Base-by-base conservation (phyloP, 2,888 invertebrate species). In the Nasonovia ribisnigri region DNA sequence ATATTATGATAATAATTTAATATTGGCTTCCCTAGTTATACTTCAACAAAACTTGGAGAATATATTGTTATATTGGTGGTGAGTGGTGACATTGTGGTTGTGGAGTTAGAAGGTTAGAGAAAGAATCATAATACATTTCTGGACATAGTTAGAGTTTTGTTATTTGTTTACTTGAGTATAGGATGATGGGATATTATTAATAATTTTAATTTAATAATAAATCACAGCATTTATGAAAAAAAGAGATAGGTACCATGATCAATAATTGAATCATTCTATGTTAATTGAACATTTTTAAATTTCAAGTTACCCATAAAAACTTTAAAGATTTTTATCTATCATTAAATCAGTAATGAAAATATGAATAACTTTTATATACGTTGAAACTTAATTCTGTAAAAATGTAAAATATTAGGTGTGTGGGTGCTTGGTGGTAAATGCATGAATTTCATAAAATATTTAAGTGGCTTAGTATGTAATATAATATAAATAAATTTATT, bases 391-490 rank as follows among this genome's bases (percentile, higher is more conserved):
- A 77, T 36, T 77, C 20, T 36, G 36, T 36, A 77, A 77, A 36
- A 36, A 88, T 88, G 51, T 20, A 90, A 8, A 48, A 11, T 67
- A 67, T 90, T 36, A 36, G 77, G 42, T 42, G 0, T 24, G 10
- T 51, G 36, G 20, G 48, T 77, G 48, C 77, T 90, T 90, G 77
- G 90, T 90, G 77, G 77, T 90, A 26, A 90, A 48, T 90, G 90
- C 77, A 90, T 90, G 90, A 77, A 42, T 51, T 77, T 36, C 26
- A 90, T 48, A 90, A n/a, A 51, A 90, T 26, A 26, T 77, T 77
- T 26, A 36, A 90, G 26, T 90, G 77, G 90, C 77, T 90, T 90
- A 90, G 42, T 90, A 77, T 48, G 5, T 89, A 60, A 16, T 89
- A 89, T 89, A 60, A 57, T 60, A 60, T 29, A 77, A n/a, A 48